These are phyloP conservation scores for Epizoanthus ramosus DNA, from an alignment of 92 coral and sea anemone genomes.

Conservation along the genomic window DNA sequence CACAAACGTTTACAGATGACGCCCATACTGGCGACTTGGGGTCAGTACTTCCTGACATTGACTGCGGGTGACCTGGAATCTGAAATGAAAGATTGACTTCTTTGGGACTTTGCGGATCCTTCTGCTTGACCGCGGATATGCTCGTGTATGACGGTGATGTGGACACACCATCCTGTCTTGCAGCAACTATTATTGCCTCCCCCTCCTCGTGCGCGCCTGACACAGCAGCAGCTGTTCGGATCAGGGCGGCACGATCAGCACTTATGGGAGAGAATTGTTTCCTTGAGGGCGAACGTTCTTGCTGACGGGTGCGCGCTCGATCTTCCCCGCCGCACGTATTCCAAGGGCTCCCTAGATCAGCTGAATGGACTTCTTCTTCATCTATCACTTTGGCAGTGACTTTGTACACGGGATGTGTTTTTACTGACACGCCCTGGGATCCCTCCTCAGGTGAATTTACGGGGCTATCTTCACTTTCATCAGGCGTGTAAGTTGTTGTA, in stretches of 20 bases:
- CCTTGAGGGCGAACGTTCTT: conserved; percentile 4
- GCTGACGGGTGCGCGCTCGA: not conserved
- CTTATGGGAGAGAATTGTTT: not conserved
- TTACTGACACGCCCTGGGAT: conserved; percentile 4
- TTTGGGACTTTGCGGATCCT: conserved; percentile 35
- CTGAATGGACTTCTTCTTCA: conserved; percentile 27
- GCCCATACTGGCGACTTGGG: conserved; percentile 67
- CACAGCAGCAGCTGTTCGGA: not conserved
- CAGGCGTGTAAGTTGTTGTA: conserved; percentile 11
- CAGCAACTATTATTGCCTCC: not conserved
- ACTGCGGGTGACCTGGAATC: conserved; percentile 63
- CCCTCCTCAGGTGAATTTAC: not conserved
- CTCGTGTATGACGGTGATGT: conserved; percentile 54
- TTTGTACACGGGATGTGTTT: conserved; percentile 36
- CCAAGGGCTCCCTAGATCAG: not conserved
- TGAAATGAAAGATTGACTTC: conserved; percentile 79
- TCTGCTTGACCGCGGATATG: conserved; percentile 30
- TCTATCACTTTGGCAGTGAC: conserved; percentile 39
- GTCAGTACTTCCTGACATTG: conserved; percentile 28
- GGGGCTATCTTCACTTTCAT: not conserved
- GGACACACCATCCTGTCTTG: conserved; percentile 21
- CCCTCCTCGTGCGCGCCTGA: not conserved
- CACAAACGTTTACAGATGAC: conserved; percentile 82
- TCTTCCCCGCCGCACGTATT: conserved; percentile 1
- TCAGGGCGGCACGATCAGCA: not conserved